A percentile compares a stretch with the other conserved stretches of the same genome.
These are phyloP conservation scores for Hedychridium roseum DNA, from an alignment of 2,888 invertebrate genomes.

Conservation along the genomic window DNA sequence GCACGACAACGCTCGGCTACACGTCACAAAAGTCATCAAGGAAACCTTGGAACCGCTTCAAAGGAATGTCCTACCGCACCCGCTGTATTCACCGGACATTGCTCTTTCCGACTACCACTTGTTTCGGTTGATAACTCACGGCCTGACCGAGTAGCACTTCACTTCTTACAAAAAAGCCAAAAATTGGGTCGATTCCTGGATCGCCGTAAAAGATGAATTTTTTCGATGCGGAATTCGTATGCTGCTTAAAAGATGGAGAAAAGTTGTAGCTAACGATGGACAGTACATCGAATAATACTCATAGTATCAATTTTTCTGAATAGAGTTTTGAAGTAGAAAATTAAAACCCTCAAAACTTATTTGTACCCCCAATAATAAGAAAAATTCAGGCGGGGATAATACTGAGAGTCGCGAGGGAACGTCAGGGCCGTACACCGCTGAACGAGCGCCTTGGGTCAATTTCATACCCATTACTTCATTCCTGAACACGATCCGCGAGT, in stretches of 20 bases:
- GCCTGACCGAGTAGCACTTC: constrained; percentile 21
- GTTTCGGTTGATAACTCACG: constrained; percentile 28
- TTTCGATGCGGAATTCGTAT: constrained; percentile 18
- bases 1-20: constrained; percentile 35
- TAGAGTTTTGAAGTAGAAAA: constrained; percentile 8
- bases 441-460: too few relatives aligned
- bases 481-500: too few relatives aligned
- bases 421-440: too few relatives aligned
- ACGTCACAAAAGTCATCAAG: constrained; percentile 21
- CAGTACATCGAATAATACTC: constrained; percentile 1
- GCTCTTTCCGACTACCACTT: constrained; percentile 30
- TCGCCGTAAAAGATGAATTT: constrained; percentile 24
- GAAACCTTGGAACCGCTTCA: constrained; percentile 24
- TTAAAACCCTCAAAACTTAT: constrained; percentile 6
- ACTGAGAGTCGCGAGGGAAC: too few relatives aligned
- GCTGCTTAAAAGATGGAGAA: constrained; percentile 17
- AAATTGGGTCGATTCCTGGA: constrained; percentile 27
- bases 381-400: too few relatives aligned
- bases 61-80: constrained; percentile 28
- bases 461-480: too few relatives aligned
- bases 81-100: too few relatives aligned
- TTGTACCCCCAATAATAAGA: constrained; percentile 1
- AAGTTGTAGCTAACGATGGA: constrained; percentile 19
- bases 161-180: constrained; percentile 19
- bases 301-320: constrained; percentile 5